Base-by-base conservation (phyloP, 2,888 invertebrate genomes). In the Nemoura dubitans region DNA sequence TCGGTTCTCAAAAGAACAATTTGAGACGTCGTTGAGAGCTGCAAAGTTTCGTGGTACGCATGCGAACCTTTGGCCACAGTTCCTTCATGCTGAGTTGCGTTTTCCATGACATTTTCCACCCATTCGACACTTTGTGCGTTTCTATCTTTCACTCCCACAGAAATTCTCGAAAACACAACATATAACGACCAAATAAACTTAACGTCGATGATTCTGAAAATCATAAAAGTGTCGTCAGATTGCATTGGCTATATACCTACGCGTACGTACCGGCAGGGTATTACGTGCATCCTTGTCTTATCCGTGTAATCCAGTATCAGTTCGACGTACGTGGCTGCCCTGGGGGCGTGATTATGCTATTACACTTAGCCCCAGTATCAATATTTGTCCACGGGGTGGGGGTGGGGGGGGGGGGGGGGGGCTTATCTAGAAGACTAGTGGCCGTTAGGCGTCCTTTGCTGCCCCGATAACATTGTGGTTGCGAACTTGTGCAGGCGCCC, bases 361-460 rank as follows among this genome's bases (percentile, higher is more conserved):
- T 59, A 59, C 59, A 59, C 59, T 59, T 59, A 59, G 59, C 59
- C 1, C 16, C 59, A 59, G 59, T 21, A 21, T 59, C 59, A 59
- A 59, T 59, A 59, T 59, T 59, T 59, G 59, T 59, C 59, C 59
- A 59, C 59, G 59, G 59, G n/a, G n/a, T n/a, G n/a, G n/a, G n/a
- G n/a, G n/a, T n/a, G n/a, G n/a, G n/a, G n/a, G n/a, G n/a, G n/a
- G n/a, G n/a, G n/a, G n/a, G n/a, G n/a, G n/a, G 59, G 59, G 59
- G 59, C 16, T 59, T 59, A 59, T 59, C 59, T 59, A 3, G 59
- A 59, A 59, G 59, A 59, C 59, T 59, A 59, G 21, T 16, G 59
- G 21, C 59, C 59, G 59, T 21, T 21, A 10, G 16, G 59, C 59
- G 59, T 59, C 14, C 59, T 59, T 59, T 59, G 59, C 59, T 59